A percentile compares a stretch with the other conserved stretches of the same genome.
Conservation (phyloP, 2,888 invertebrate genomes). For the Tuberolachnus salignus region DNA sequence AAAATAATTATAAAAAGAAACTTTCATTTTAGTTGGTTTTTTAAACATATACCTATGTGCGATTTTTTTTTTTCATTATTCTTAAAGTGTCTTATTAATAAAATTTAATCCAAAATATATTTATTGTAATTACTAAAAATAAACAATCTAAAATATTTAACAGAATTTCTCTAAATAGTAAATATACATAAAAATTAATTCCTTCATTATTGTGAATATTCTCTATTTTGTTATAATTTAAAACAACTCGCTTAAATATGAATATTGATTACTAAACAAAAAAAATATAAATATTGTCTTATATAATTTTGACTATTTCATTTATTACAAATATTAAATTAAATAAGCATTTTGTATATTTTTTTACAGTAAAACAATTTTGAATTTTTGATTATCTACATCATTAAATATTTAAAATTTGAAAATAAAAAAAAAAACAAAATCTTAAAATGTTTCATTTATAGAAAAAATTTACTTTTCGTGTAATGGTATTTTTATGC, state of each 20-base stretch:
- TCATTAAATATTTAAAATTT: background rate
- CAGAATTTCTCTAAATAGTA: background rate
- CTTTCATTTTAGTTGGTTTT: background rate
- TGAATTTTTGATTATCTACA: no score
- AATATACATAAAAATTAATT: background rate
- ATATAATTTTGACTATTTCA: slow-evolving; percentile 24
- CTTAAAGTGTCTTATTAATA: background rate
- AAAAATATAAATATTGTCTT: background rate
- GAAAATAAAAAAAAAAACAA: background rate
- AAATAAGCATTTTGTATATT: background rate
- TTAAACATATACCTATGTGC: background rate
- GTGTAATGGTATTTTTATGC: slow-evolving; percentile 1
- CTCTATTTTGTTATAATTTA: background rate
- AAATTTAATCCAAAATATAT: background rate
- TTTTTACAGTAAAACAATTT: background rate
- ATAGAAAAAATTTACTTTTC: slow-evolving; percentile 57
- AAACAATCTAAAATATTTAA: background rate
- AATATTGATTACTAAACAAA: background rate
- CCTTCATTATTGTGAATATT: background rate
- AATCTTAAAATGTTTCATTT: slow-evolving; percentile 29
- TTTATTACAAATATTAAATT: background rate
- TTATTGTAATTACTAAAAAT: background rate
- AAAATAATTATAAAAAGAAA: background rate
- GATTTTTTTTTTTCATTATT: background rate
- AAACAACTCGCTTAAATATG: background rate